These are phyloP conservation scores for Argopecten irradians DNA, from an alignment of 1,140 invertebrate species.

Conservation along the genomic window DNA sequence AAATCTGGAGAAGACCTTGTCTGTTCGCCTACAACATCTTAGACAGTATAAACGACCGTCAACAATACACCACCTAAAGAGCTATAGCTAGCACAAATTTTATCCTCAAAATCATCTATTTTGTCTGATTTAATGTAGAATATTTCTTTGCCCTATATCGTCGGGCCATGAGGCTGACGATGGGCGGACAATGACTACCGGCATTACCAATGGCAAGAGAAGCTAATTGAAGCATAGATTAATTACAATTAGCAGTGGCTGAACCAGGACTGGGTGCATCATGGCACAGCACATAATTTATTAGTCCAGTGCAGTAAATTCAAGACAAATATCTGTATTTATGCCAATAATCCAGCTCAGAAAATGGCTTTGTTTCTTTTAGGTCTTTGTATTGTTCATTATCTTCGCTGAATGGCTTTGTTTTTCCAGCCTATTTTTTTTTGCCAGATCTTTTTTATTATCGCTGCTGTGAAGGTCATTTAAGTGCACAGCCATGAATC, in stretches of 20 bases:
- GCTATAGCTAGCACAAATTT: background rate
- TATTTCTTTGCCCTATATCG: background rate
- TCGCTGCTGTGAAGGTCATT: background rate
- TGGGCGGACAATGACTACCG: background rate
- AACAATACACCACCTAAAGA: background rate
- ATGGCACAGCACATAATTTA: background rate
- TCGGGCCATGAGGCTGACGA: background rate
- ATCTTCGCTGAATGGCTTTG: constrained; percentile 21
- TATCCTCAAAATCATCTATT: background rate
- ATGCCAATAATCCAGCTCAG: background rate
- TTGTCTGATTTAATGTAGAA: background rate
- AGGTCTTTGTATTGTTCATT: too few species aligned
- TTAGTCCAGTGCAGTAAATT: background rate
- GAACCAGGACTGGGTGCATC: background rate
- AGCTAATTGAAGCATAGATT: constrained; percentile 10
- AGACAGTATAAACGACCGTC: background rate
- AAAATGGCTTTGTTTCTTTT: background rate
- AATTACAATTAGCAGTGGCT: background rate
- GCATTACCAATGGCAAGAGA: background rate
- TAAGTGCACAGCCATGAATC: constrained; percentile 15
- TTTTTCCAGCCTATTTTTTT: background rate
- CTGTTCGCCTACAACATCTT: background rate
- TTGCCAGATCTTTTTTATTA: background rate
- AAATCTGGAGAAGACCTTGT: background rate
- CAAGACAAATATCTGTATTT: constrained; percentile 16